Evolutionary conservation across 2,797 vertebrate genomes (phyloP).

Genomic region (Luscinia megarhynchos): DNA sequence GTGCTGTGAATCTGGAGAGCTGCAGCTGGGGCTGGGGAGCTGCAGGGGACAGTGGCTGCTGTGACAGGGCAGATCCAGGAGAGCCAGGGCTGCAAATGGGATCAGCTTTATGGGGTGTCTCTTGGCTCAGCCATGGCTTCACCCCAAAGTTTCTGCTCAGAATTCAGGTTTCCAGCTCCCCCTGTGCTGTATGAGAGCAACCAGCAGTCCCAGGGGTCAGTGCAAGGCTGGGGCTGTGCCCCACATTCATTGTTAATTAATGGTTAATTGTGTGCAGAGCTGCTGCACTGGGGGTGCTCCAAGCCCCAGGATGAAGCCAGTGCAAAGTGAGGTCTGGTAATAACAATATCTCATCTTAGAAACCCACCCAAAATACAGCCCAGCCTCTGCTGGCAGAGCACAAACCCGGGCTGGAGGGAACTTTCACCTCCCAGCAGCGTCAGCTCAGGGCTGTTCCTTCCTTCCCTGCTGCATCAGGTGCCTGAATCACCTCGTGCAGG

Average conservation of each 20-base stretch:
- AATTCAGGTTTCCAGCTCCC: neutral
- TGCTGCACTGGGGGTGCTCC: neutral
- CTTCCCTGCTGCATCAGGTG: rapidly evolving
- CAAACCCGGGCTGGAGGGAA: neutral
- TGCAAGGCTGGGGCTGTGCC: neutral
- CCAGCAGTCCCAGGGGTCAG: neutral
- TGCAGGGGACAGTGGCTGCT: neutral
- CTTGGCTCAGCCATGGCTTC: neutral
- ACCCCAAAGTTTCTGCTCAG: neutral
- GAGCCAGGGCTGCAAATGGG: neutral
- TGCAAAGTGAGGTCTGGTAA: neutral
- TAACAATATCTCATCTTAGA: rapidly evolving
- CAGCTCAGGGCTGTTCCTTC: neutral
- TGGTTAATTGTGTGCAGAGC: neutral
- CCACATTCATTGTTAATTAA: neutral
- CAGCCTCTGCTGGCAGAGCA: neutral
- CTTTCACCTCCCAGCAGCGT: neutral
- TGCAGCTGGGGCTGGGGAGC: neutral
- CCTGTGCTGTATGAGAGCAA: rapidly evolving
- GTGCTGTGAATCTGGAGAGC: neutral
- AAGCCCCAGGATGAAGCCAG: neutral
- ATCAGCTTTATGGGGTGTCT: rapidly evolving
- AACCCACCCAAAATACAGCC: neutral
- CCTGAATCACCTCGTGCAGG: neutral
- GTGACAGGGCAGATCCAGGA: neutral